Conservation (phyloP, 2,888 invertebrate species). For the Mesodorylaimus sp. region DNA sequence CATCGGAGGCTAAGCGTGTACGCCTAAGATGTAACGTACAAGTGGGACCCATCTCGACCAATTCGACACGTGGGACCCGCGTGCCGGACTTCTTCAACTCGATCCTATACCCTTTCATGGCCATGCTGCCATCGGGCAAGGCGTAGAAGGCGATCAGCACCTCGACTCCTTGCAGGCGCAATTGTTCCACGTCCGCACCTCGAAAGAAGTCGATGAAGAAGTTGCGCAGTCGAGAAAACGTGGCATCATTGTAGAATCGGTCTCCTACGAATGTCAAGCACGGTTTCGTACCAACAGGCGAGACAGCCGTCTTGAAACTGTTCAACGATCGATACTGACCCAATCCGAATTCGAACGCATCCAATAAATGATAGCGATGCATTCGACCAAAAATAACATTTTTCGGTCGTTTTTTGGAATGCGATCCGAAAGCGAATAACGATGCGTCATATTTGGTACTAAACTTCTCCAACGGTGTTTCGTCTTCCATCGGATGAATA, state of each 20-base stretch:
- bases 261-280: conserved; percentile 77
- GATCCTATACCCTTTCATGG: conserved; percentile 40
- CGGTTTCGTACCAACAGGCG: conserved; percentile 65
- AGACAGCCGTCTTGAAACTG: conserved; percentile 53
- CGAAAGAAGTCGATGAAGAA: conserved; percentile 75
- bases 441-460: conserved; percentile 65
- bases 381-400: conserved; percentile 69
- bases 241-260: conserved; percentile 58
- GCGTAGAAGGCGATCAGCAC: conserved; percentile 77
- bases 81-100: conserved; percentile 73
- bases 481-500: conserved; percentile 76
- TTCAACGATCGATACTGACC: conserved; percentile 58
- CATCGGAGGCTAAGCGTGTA: conserved; percentile 68
- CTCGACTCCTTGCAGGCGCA: conserved; percentile 78
- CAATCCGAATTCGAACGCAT: conserved; percentile 87
- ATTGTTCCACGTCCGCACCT: conserved; percentile 55
- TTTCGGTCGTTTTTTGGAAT: conserved; percentile 83
- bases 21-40: conserved; percentile 67
- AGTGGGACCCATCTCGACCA: conserved; percentile 81
- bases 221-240: conserved; percentile 63
- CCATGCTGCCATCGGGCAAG: conserved; percentile 44
- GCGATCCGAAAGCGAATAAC: conserved; percentile 70
- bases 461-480: conserved; percentile 50
- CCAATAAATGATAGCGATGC: conserved; percentile 69
- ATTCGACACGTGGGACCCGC: conserved; percentile 67